A percentile compares a stretch with the other conserved stretches of the same genome.
Conservation (phyloP, 1,140 invertebrate species). For the Pissodes strobi region DNA sequence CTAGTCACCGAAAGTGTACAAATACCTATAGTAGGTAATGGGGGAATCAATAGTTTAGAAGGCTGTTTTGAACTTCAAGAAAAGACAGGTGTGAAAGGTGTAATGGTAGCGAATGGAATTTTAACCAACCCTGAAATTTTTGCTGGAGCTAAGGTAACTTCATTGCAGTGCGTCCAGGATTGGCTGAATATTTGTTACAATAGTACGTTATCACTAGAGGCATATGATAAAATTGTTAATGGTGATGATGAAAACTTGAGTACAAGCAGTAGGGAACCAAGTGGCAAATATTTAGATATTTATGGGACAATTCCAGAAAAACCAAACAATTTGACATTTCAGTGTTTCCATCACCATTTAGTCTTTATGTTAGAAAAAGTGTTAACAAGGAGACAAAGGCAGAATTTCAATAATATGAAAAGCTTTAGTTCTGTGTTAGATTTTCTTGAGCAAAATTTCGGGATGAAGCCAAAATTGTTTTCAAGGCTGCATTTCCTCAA, state of each 20-base stretch:
- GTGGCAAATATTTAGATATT: too few relatives aligned
- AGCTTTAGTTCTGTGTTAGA: slow-evolving; percentile 70
- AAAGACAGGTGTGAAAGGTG: slow-evolving; percentile 74
- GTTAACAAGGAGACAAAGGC: slow-evolving; percentile 69
- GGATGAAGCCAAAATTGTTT: slow-evolving; percentile 55
- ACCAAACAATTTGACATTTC: slow-evolving; percentile 66
- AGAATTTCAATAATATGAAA: slow-evolving; percentile 78
- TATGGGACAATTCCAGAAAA: slow-evolving; percentile 47
- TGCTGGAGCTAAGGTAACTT: slow-evolving; percentile 69
- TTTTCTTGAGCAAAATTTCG: slow-evolving; percentile 68
- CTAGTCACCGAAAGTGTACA: slow-evolving; percentile 71
- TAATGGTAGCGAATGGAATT: slow-evolving; percentile 89
- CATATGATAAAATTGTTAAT: slow-evolving; percentile 11
- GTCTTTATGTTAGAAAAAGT: slow-evolving; percentile 90
- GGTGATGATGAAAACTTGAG: too few relatives aligned
- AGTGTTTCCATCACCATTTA: slow-evolving; percentile 90
- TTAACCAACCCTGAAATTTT: slow-evolving; percentile 91
- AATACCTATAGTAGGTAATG: slow-evolving; percentile 91
- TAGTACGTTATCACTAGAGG: slow-evolving; percentile 39
- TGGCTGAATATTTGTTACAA: slow-evolving; percentile 79
- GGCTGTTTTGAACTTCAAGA: slow-evolving; percentile 71
- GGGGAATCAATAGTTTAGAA: slow-evolving; percentile 75
- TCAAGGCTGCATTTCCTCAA: slow-evolving; percentile 50
- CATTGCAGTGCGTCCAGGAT: slow-evolving; percentile 77
- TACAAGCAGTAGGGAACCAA: too few relatives aligned